Evolutionary conservation across 2,797 vertebrate genomes (phyloP).

Genomic region (Psittacula echo): DNA sequence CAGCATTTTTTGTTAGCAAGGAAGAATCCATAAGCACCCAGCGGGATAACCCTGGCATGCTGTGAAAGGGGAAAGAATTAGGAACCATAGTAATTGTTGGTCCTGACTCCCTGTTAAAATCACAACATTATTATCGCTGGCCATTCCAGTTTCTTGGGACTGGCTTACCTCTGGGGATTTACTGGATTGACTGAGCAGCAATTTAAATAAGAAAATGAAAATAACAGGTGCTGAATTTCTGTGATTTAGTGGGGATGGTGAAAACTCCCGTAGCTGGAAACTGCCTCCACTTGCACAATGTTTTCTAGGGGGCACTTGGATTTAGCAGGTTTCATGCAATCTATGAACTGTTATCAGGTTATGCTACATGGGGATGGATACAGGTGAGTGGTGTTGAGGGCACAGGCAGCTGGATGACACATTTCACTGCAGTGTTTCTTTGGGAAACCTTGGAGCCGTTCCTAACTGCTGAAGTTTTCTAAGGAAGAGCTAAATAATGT

Average conservation of each 20-base stretch:
- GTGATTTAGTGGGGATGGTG: background rate
- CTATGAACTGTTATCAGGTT: rapidly evolving
- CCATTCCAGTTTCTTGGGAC: background rate
- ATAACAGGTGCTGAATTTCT: background rate
- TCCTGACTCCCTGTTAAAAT: background rate
- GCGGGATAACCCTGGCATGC: rapidly evolving
- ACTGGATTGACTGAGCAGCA: background rate
- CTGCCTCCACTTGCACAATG: background rate
- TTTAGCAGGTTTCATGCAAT: background rate
- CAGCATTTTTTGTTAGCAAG: background rate
- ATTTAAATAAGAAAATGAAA: background rate
- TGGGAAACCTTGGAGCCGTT: conserved; percentile 12
- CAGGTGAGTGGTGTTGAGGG: background rate
- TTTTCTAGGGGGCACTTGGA: background rate
- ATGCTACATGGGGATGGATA: background rate
- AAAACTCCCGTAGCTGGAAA: background rate
- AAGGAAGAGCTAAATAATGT: background rate
- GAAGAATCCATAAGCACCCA: background rate
- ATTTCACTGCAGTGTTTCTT: background rate
- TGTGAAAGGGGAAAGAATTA: background rate
- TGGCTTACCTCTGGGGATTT: background rate
- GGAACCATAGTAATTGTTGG: background rate
- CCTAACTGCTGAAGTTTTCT: background rate
- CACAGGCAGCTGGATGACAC: background rate
- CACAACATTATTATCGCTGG: rapidly evolving